Evolutionary conservation across 2,797 vertebrate genomes (phyloP).

Genomic region (Pipistrellus kuhlii): DNA sequence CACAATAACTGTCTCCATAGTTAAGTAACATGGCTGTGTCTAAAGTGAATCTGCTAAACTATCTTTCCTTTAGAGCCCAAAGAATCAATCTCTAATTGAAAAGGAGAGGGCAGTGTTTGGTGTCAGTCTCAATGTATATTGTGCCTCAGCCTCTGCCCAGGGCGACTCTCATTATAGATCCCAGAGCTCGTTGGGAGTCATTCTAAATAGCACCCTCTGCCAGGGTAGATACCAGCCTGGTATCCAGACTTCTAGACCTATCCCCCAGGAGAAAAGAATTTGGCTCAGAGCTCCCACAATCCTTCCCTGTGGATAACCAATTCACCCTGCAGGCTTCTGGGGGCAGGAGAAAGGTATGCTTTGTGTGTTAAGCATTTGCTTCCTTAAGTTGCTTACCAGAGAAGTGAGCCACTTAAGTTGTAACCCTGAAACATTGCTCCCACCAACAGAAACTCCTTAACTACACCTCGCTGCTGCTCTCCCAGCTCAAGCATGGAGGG

Average conservation of each 20-base stretch:
- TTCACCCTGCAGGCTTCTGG: background rate
- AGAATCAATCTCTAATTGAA: background rate
- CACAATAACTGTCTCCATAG: too few species aligned
- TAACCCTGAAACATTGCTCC: background rate
- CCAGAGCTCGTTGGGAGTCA: background rate
- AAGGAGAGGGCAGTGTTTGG: background rate
- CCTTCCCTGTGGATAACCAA: background rate
- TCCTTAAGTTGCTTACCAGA: background rate
- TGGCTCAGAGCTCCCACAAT: background rate
- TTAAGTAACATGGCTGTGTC: background rate
- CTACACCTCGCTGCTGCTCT: background rate
- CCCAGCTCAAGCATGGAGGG: background rate
- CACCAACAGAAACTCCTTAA: background rate
- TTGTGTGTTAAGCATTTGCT: background rate
- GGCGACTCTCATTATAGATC: rapidly evolving
- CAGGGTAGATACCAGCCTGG: background rate
- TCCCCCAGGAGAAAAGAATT: background rate
- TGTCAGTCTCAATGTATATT: rapidly evolving
- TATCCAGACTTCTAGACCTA: background rate
- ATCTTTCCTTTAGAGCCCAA: background rate
- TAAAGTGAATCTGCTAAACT: background rate
- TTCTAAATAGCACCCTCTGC: background rate
- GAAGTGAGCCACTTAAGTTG: background rate
- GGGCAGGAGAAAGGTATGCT: background rate
- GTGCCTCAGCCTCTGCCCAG: background rate